Evolutionary conservation across 2,797 vertebrate species (phyloP).

Genomic region (Clangula hyemalis): DNA sequence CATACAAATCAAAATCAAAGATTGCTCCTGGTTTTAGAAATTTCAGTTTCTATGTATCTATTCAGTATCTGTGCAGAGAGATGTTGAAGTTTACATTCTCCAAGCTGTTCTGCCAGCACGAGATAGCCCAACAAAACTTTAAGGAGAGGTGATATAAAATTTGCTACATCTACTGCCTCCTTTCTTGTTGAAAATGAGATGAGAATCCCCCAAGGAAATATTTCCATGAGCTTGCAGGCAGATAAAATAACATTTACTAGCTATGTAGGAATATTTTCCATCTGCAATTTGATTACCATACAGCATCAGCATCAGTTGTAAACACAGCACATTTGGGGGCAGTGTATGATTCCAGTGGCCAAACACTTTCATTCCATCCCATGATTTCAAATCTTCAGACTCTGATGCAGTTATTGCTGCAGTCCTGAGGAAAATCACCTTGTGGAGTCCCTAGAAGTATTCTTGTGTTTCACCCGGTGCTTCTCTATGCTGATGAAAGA

Average conservation of each 20-base stretch:
- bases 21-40: background rate
- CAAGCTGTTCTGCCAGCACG: background rate
- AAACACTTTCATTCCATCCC: background rate
- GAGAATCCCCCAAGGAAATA: background rate
- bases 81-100: background rate
- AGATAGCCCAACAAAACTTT: background rate
- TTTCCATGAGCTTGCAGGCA: background rate
- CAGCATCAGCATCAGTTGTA: background rate
- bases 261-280: background rate
- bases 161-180: background rate
- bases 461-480: background rate
- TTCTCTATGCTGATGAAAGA: background rate
- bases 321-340: background rate
- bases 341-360: rapidly evolving
- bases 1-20: background rate
- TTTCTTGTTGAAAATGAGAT: background rate
- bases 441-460: too few relatives aligned
- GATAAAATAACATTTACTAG: background rate
- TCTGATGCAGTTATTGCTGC: background rate
- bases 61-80: background rate
- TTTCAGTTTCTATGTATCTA: background rate
- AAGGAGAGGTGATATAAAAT: background rate
- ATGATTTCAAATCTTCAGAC: background rate
- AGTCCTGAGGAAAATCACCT: background rate
- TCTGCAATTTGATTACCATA: background rate